These are phyloP conservation scores for Dasyurus viverrinus DNA, from an alignment of 2,113 vertebrate species.

Conservation along the genomic window DNA sequence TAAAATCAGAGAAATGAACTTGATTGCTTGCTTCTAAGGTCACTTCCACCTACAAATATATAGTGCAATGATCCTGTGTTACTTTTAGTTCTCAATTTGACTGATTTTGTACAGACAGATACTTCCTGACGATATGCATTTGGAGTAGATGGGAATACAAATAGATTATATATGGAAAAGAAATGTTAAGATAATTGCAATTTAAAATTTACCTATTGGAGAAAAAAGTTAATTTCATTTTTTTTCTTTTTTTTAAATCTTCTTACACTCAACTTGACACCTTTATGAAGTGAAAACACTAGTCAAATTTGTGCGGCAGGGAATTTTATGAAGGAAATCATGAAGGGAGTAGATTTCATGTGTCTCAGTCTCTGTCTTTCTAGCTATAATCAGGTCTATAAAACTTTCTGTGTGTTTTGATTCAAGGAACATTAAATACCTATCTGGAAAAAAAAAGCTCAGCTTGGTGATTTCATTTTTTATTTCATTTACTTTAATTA, in stretches of 20 bases:
- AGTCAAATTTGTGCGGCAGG: too few species aligned
- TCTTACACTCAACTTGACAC: background rate
- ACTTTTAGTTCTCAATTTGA: slow-evolving; percentile 50
- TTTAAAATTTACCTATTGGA: slow-evolving; percentile 38
- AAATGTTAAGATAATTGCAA: slow-evolving; percentile 27
- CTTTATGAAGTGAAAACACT: background rate
- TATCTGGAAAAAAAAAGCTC: slow-evolving; percentile 23
- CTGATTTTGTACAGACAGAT: background rate
- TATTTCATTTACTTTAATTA: slow-evolving; percentile 23
- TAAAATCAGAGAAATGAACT: background rate
- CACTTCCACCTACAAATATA: background rate
- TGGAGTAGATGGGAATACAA: background rate
- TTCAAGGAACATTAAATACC: slow-evolving; percentile 15
- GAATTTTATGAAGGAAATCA: background rate
- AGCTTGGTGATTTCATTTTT: slow-evolving; percentile 42
- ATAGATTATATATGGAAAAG: background rate
- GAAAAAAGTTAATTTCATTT: background rate
- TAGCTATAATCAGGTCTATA: background rate
- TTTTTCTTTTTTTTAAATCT: slow-evolving; percentile 9
- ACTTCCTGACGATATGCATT: background rate
- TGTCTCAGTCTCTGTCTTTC: background rate
- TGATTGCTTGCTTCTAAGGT: background rate
- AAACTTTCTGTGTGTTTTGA: background rate
- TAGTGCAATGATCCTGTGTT: background rate
- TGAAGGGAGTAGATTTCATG: background rate